Evolutionary conservation across 2,888 invertebrate genomes (phyloP).

Genomic region (Dynastes tityus): DNA sequence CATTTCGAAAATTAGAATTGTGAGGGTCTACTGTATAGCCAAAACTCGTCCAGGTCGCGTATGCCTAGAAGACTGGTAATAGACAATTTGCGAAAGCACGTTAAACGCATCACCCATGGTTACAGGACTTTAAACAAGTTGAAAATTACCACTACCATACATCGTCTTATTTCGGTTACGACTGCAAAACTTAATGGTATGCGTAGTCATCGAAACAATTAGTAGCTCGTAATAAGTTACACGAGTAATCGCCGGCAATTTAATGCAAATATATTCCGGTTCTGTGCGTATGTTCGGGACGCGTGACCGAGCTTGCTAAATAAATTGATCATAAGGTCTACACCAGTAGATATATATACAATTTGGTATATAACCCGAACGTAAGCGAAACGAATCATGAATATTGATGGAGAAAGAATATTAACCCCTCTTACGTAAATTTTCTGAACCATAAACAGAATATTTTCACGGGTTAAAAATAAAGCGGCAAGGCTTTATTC

Average conservation of each 20-base stretch:
- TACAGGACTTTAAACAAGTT: neutral
- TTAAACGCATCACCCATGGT: no score
- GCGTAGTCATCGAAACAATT: constrained; percentile 14
- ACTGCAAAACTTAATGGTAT: neutral
- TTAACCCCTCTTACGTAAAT: constrained; percentile 22
- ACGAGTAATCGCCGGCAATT: neutral
- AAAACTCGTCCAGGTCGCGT: no score
- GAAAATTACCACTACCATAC: neutral
- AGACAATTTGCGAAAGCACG: no score
- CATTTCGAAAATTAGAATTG: no score
- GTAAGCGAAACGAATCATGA: constrained; percentile 23
- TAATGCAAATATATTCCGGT: constrained; percentile 22
- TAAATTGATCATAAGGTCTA: constrained; percentile 12
- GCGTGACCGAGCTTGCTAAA: neutral
- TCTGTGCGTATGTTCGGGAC: neutral
- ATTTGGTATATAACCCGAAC: constrained; percentile 10
- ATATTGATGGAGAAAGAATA: constrained; percentile 34
- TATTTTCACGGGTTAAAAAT: constrained; percentile 10
- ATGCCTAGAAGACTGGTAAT: no score
- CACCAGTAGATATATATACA: constrained; percentile 1
- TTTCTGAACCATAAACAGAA: constrained; percentile 14
- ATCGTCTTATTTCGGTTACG: neutral
- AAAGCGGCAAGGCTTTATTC: neutral
- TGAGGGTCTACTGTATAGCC: no score
- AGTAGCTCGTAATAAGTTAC: constrained; percentile 11